These are phyloP conservation scores for Sylvietta virens DNA, from an alignment of 2,113 vertebrate species.

Conservation along the genomic window DNA sequence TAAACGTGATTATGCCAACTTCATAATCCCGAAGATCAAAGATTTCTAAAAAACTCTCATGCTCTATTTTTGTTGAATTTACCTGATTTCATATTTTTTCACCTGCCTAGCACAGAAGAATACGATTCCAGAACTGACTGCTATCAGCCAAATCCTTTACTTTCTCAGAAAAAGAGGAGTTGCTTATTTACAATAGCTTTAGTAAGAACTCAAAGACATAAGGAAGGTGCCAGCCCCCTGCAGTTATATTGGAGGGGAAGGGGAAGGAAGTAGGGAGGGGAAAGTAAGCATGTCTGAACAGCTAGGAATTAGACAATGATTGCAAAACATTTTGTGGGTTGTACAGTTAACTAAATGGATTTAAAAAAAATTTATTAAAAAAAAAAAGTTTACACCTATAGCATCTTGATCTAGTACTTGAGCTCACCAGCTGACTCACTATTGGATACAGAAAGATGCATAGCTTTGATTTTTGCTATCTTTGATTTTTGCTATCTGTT, in stretches of 20 bases:
- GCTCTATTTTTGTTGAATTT: background rate
- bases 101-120: background rate
- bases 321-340: background rate
- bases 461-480: background rate
- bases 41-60: background rate
- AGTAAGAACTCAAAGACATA: background rate
- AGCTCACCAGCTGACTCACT: background rate
- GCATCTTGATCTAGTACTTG: background rate
- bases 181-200: background rate
- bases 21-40: background rate
- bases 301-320: background rate
- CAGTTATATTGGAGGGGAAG: background rate
- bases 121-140: background rate
- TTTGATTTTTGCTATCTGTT: background rate
- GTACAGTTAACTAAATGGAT: background rate
- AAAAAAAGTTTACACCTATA: accelerated
- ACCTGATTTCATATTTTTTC: background rate
- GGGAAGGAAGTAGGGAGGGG: accelerated
- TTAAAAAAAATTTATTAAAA: background rate
- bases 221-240: background rate
- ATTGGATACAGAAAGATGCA: background rate
- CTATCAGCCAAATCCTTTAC: background rate
- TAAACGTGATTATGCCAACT: background rate
- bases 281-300: background rate
- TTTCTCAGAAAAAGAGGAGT: background rate